These are phyloP conservation scores for Hedya salicella DNA, from an alignment of 2,888 invertebrate species.

Conservation along the genomic window DNA sequence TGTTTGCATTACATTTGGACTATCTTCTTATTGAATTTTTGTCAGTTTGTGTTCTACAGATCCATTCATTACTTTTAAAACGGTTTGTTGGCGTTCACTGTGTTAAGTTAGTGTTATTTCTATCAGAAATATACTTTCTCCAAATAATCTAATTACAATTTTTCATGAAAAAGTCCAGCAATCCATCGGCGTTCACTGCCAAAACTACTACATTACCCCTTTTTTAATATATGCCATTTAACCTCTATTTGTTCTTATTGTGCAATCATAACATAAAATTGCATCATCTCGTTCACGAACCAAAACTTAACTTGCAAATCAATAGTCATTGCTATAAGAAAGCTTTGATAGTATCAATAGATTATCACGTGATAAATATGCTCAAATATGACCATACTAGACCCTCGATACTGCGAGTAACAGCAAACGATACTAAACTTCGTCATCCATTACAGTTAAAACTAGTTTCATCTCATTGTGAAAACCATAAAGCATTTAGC, in stretches of 20 bases:
- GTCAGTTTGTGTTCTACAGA: not conserved
- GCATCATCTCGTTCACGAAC: conserved; percentile 9
- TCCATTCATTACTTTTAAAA: not conserved
- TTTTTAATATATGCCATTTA: too few species aligned
- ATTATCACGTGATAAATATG: conserved; percentile 5
- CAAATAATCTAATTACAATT: not conserved
- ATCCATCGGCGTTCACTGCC: too few species aligned
- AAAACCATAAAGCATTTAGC: conserved; percentile 26
- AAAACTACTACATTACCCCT: too few species aligned
- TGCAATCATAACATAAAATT: conserved; percentile 4
- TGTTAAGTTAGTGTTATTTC: not conserved
- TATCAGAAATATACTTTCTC: not conserved
- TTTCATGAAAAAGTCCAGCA: too few species aligned
- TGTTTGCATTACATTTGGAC: conserved; percentile 1
- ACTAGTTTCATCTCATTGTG: conserved; percentile 31
- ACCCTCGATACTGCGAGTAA: not conserved
- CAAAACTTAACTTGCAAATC: not conserved
- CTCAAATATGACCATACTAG: not conserved
- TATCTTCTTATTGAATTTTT: not conserved
- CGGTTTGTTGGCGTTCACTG: not conserved
- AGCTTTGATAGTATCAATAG: not conserved
- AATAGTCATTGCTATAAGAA: not conserved
- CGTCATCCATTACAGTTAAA: conserved; percentile 25
- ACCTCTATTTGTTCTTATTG: not conserved
- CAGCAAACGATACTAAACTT: not conserved